Percentiles rank a stretch among this genome's conserved stretches.
Evolutionary conservation across 2,113 vertebrate species (phyloP).

Genomic region (Bos indicus): DNA sequence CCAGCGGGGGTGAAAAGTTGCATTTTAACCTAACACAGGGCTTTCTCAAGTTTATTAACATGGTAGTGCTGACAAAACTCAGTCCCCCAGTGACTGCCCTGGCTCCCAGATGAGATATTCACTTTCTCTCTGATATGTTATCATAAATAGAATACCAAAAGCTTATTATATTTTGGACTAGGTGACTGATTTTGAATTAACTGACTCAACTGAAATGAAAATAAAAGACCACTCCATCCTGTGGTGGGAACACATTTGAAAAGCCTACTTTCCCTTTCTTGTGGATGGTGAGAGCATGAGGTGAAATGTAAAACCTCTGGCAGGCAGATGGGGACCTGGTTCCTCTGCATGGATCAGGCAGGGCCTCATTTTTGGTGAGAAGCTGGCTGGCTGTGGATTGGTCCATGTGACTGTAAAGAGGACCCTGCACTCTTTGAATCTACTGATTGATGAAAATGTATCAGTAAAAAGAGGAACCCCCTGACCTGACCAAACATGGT

Average conservation of each 20-base stretch:
- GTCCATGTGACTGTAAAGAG: not conserved
- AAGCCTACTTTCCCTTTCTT: not conserved
- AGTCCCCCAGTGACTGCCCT: not conserved
- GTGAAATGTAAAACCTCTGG: not conserved
- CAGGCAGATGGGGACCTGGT: not conserved
- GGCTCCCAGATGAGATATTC: slow-evolving; percentile 11
- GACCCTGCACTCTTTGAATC: not conserved
- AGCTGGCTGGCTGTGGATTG: not conserved
- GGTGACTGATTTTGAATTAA: slow-evolving; percentile 31
- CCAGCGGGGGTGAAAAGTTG: not conserved
- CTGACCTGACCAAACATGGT: not conserved
- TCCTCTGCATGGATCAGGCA: not conserved
- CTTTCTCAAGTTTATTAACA: not conserved
- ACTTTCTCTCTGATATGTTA: not conserved
- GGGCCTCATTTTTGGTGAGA: not conserved
- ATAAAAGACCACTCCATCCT: not conserved
- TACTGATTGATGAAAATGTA: not conserved
- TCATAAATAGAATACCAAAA: not conserved
- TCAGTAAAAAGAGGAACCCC: not conserved
- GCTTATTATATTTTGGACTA: slow-evolving; percentile 10
- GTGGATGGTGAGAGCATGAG: not conserved
- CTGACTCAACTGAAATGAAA: slow-evolving; percentile 26
- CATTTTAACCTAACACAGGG: slow-evolving; percentile 1
- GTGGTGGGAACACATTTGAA: not conserved
- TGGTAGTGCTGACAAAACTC: not conserved